Base-by-base conservation (phyloP, 2,888 invertebrate species). In the Brachylomia viminalis region DNA sequence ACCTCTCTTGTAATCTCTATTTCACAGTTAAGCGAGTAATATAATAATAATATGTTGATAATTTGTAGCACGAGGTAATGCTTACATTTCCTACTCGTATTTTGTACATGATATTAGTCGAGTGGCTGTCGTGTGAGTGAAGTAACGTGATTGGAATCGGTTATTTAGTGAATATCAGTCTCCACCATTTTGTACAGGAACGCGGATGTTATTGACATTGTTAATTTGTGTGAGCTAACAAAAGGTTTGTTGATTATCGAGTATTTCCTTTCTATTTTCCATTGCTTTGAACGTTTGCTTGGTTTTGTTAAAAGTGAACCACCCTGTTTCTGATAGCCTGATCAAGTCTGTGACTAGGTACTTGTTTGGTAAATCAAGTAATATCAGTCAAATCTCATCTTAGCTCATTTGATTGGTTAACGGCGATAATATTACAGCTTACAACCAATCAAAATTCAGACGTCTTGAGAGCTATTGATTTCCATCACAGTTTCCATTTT, bases 91-190 rank as follows among this genome's bases (percentile, higher is more conserved):
- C 11, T 33, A 17, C n/a, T 66, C 33, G 52, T 69, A 59, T 73
- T 72, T 58, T 64, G 65, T 30, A 59, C 52, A 38, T 61, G n/a
- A 49, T 62, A 56, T 75, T n/a, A 72, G 13, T 30, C 3, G 13
- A 70, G n/a, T 56, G 42, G 10, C 33, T 42, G 65, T 72, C 33
- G n/a, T 85, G 38, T 49, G 62, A 73, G 59, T 73, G 86, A 61
- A 73, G 73, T 42, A 61, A 58, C 56, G 56, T 82, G 67, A 79
- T 83, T 84, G 76, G 61, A 72, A 77, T 73, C 62, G 61, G 45
- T 68, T 87, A 74, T 72, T 73, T 71, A 66, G 45, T 72, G 68
- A 66, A 85, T 75, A 77, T 64, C 69, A 75, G 61, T 75, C 86
- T 70, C 70, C 47, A 64, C 15, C 58, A 52, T 52, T n/a, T 54